These are phyloP conservation scores for Trachelipus rathkii DNA, from an alignment of 1,140 invertebrate species.

Conservation along the genomic window DNA sequence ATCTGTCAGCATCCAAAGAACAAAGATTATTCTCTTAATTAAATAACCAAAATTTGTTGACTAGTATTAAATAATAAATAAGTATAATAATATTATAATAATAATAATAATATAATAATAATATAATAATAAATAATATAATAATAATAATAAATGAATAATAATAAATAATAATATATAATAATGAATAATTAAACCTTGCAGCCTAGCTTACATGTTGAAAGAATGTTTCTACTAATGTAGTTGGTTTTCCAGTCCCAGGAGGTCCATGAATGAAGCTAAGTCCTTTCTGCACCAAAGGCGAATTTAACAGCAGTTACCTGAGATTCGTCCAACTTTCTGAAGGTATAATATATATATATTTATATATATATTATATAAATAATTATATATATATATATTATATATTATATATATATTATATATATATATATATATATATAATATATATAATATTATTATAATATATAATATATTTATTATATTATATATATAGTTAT, in stretches of 20 bases:
- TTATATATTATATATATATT: too few relatives aligned
- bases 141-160: neutral
- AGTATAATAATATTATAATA: neutral
- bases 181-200: constrained; percentile 51
- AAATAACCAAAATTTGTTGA: too few relatives aligned
- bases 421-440: too few relatives aligned
- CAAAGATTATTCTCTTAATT: too few relatives aligned
- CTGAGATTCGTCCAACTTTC: constrained; percentile 56
- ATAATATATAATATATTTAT: too few relatives aligned
- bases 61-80: neutral
- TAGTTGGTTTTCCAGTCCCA: constrained; percentile 65
- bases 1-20: too few relatives aligned
- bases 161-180: neutral
- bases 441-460: too few relatives aligned
- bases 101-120: neutral
- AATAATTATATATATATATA: too few relatives aligned
- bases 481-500: too few relatives aligned
- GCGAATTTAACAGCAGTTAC: constrained; percentile 59
- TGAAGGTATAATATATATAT: neutral
- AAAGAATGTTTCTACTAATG: constrained; percentile 60
- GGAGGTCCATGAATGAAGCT: constrained; percentile 58
- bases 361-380: too few relatives aligned
- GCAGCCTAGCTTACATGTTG: constrained; percentile 55
- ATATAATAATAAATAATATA: too few relatives aligned
- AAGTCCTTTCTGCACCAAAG: constrained; percentile 55